Conservation (phyloP, 2,888 invertebrate genomes). For the Caenorhabditis afra region DNA sequence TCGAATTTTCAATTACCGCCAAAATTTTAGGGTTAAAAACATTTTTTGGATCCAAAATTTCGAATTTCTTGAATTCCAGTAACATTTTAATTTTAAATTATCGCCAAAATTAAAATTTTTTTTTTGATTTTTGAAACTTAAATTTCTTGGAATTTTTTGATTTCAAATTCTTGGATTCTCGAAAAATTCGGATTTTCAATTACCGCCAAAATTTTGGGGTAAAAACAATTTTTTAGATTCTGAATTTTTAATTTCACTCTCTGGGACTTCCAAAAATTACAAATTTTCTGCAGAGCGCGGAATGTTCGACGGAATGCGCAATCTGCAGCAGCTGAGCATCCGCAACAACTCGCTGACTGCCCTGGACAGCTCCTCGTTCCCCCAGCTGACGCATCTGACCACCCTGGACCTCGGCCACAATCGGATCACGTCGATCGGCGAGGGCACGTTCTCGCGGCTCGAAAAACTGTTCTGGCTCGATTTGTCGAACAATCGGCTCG, state of each 20-base stretch:
- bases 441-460: slow-evolving; percentile 69
- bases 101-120: neutral
- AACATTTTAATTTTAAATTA: too few relatives aligned
- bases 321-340: slow-evolving; percentile 83
- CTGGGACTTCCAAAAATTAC: too few relatives aligned
- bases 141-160: neutral
- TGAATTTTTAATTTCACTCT: too few relatives aligned
- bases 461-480: slow-evolving; percentile 78
- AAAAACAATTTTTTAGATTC: too few relatives aligned
- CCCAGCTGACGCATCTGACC: slow-evolving; percentile 71
- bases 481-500: slow-evolving; percentile 74
- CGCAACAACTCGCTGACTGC: slow-evolving; percentile 71
- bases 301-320: slow-evolving; percentile 84
- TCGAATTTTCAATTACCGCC: neutral
- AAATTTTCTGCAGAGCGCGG: slow-evolving; percentile 76
- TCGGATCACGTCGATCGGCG: slow-evolving; percentile 88
- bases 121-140: neutral
- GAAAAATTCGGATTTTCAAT: too few relatives aligned
- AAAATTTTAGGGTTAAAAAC: too few relatives aligned
- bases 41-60: too few relatives aligned
- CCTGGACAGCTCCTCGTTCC: slow-evolving; percentile 67
- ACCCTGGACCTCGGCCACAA: slow-evolving; percentile 83
- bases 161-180: too few relatives aligned
- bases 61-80: too few relatives aligned
- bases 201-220: too few relatives aligned